Conservation (phyloP, 2,888 invertebrate genomes). For the Leistus spinibarbis region DNA sequence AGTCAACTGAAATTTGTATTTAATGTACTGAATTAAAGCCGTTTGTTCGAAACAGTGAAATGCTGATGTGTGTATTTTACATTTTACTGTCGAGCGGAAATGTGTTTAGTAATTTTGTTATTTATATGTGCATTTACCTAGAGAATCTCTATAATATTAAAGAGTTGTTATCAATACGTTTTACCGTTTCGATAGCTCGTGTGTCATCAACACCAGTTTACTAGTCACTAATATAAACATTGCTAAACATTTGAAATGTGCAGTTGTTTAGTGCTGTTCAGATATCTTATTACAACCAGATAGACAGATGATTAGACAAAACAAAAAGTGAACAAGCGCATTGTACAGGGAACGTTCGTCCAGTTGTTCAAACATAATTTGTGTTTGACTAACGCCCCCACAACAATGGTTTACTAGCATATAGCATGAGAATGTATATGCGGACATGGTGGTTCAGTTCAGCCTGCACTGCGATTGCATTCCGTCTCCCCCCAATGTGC, state of each 20-base stretch:
- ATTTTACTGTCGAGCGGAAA: background rate
- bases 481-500: background rate
- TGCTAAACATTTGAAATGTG: too few species aligned
- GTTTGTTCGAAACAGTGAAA: background rate
- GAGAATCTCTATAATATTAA: too few species aligned
- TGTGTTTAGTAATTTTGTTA: background rate
- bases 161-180: too few species aligned
- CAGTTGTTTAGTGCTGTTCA: too few species aligned
- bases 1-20: background rate
- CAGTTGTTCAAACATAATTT: background rate
- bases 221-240: too few species aligned
- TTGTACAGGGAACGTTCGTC: background rate
- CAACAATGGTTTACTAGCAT: background rate
- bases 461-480: background rate
- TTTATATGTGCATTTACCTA: too few species aligned
- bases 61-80: background rate
- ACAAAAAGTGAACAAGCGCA: background rate
- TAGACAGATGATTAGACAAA: background rate
- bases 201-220: too few species aligned
- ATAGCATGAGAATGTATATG: background rate
- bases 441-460: background rate
- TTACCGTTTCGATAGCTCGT: too few species aligned
- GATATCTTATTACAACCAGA: too few species aligned
- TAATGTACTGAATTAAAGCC: background rate
- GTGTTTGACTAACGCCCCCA: background rate